Evolutionary conservation across 2,888 invertebrate species (phyloP), one percentile per base, ranked within the genome.

Genomic region (Dyspetes luteomarginatus): DNA sequence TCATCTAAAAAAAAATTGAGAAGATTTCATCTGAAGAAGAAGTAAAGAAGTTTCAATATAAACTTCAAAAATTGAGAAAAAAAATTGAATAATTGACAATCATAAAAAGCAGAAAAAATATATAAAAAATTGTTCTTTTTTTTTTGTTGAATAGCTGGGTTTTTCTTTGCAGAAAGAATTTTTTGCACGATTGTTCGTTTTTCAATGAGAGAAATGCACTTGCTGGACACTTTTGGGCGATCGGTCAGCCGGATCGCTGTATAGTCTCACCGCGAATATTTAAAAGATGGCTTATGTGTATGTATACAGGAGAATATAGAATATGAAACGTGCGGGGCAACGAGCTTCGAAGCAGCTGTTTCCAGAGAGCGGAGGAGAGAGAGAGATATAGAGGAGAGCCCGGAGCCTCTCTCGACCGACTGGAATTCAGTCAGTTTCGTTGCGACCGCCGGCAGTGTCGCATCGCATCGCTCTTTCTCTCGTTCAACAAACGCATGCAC

Each of bases 361-460:
- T 79, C 76, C 71, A 69, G 52, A 72, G 72, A 65, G 72, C 62
- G 50, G 17, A 15, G 17, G 17, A 36, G 60, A 4, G 52, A 56
- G 67, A 24, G 43, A 60, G 68, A 43, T 28, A 12, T 55, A 19
- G 56, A 56, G 71, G 62, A 36, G 50, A 56, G 64, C 75, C 64
- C 72, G 62, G 78, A 75, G 78, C 30, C 60, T 30, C 67, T 50
- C 72, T 41, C 73, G 64, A 43, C 52, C 56, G 71, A 71, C 73
- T 73, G 76, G 67, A 77, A 73, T 77, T 82, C 77, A 83, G 83
- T 82, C 77, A 83, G 83, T 84, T 82, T 81, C 68, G 83, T 75
- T 81, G 84, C 84, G 84, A 79, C 82, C 83, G 81, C 78, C 82
- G 81, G 79, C 81, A 81, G 79, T 82, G 83, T 81, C 81, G 81